Evolutionary conservation across 2,797 vertebrate genomes (phyloP), one percentile per base, ranked within the genome.

Genomic region (Rhyacichthys aspro): DNA sequence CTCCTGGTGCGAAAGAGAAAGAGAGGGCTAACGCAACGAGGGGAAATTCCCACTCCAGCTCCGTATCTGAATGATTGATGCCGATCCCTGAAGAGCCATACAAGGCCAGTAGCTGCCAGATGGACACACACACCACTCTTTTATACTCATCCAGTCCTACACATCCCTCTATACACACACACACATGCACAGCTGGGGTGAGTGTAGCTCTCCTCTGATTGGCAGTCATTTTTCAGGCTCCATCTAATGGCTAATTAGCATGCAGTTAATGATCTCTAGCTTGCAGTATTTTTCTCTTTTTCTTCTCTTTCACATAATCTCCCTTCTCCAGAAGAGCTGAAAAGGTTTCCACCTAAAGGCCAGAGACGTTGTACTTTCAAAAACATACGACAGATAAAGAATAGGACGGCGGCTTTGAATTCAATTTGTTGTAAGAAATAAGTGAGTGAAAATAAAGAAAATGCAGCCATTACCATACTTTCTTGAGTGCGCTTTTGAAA

Each of bases 221-320:
- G 72, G 69, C 76, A 74, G 75, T 62, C 70, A 78, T 81, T 67
- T 82, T 59, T 79, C 71, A 59, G 64, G 12, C 70, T 70, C 75
- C 75, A 73, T 81, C 65, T 81, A 81, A 84, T 81, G 50, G 74
- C 64, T 83, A 80, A 86, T 85, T 80, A 82, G 61, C 69, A 75
- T 77, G 67, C 60, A 58, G 70, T 77, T 78, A 82, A 84, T 80
- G 64, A 83, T 78, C 67, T 71, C 52, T 52, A 50, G 43, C 63
- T 76, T 61, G 54, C 61, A 55, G 44, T 67, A 50, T 59, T 54
- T 60, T 54, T 67, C 19, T 59, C n/a, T 45, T 47, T 44, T 41
- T 39, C 15, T 18, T 11, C 9, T 23, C 59, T 39, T 57, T 61
- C 38, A 18, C 54, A 39, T 16, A 11, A 15, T 62, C 46, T 46